Evolutionary conservation across 2,888 invertebrate species (phyloP).

Genomic region (Iphiclides podalirius): DNA sequence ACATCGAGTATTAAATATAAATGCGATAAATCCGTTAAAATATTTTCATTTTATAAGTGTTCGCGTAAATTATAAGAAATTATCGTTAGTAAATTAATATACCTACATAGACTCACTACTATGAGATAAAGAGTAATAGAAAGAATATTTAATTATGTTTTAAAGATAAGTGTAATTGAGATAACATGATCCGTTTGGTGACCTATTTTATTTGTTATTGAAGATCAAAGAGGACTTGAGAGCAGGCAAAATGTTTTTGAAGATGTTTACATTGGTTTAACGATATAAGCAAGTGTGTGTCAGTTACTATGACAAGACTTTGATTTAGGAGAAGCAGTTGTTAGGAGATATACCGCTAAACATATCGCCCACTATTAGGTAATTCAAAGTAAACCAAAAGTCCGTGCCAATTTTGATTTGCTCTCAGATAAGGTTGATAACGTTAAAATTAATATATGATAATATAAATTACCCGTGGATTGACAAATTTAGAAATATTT

Average conservation of each 20-base stretch:
- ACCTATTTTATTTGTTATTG: slow-evolving; percentile 13
- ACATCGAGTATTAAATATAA: too few relatives aligned
- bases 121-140: too few relatives aligned
- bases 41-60: neutral
- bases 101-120: too few relatives aligned
- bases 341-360: slow-evolving; percentile 7
- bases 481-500: too few relatives aligned
- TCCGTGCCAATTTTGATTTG: slow-evolving; percentile 4
- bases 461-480: too few relatives aligned
- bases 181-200: slow-evolving; percentile 17
- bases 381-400: slow-evolving; percentile 5
- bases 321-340: slow-evolving; percentile 11
- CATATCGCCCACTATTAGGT: neutral
- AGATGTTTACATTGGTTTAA: slow-evolving; percentile 7
- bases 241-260: slow-evolving; percentile 7
- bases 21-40: too few relatives aligned
- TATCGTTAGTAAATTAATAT: too few relatives aligned
- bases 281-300: neutral
- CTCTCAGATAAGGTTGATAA: neutral
- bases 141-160: too few relatives aligned
- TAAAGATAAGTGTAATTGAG: neutral
- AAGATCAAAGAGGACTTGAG: slow-evolving; percentile 17
- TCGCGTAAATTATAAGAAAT: neutral
- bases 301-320: slow-evolving; percentile 13
- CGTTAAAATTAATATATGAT: neutral